Conservation (phyloP, 2,113 vertebrate genomes). For the Prochilodus magdalenae region DNA sequence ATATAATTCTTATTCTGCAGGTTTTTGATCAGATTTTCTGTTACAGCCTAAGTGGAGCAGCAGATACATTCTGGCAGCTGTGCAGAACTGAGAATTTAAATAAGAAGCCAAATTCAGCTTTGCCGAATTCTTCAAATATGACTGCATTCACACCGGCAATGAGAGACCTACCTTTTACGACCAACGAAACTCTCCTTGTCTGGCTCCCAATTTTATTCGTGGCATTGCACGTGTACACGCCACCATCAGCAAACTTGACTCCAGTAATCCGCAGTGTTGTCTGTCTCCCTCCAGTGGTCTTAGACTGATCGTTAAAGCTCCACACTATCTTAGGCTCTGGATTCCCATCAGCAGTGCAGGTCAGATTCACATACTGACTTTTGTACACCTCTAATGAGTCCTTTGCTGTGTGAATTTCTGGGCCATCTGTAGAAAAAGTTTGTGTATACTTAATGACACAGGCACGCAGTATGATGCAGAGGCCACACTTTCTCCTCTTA, state of each 20-base stretch:
- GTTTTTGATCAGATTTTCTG: no score
- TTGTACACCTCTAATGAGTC: fast-evolving
- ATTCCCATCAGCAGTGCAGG: conserved; percentile 64
- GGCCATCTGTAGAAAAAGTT: conserved; percentile 58
- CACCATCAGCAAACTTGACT: conserved; percentile 65
- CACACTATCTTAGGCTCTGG: conserved; percentile 53
- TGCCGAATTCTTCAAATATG: no score
- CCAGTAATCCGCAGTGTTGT: conserved; percentile 29
- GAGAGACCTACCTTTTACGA: conserved; percentile 51
- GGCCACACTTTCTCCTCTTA: no score
- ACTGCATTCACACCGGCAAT: not conserved
- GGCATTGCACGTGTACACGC: conserved; percentile 67
- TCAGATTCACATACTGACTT: conserved; percentile 50
- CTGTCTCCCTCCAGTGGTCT: conserved; percentile 48
- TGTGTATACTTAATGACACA: no score
- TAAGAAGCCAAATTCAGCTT: no score
- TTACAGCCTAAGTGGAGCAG: no score
- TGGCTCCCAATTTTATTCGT: conserved; percentile 57
- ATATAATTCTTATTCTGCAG: no score
- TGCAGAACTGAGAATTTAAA: no score
- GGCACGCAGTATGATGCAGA: no score
- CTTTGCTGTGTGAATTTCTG: conserved; percentile 15
- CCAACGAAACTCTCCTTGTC: conserved; percentile 53
- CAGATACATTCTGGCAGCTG: no score
- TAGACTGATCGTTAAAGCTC: conserved; percentile 17